Conservation (phyloP, 2,797 vertebrate genomes). For the Morelia viridis region DNA sequence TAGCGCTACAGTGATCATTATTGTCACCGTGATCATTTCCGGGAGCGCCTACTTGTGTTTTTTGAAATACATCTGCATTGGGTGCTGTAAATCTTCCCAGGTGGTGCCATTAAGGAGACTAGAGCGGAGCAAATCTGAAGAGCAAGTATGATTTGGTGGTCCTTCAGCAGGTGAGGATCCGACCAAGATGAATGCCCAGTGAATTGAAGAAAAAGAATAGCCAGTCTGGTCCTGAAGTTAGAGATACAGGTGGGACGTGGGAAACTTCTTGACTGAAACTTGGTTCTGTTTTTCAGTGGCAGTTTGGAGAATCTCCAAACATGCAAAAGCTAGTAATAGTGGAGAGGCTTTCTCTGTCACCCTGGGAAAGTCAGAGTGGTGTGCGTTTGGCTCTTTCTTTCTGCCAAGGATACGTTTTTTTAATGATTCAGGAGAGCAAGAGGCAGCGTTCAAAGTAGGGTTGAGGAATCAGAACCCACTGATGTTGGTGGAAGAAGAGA, state of each 20-base stretch:
- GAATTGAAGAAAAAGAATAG: not conserved
- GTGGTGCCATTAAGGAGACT: constrained; percentile 64
- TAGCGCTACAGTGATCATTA: constrained; percentile 72
- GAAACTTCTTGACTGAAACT: not conserved
- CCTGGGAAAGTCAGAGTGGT: not conserved
- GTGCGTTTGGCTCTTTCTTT: not conserved
- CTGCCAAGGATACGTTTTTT: not conserved
- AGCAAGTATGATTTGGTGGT: constrained; percentile 67
- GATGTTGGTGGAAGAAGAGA: not conserved
- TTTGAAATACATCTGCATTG: constrained; percentile 75
- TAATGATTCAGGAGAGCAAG: not conserved
- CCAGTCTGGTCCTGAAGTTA: not conserved
- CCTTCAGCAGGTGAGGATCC: not conserved
- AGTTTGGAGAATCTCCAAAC: not conserved
- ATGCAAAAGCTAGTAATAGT: not conserved
- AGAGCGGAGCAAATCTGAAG: constrained; percentile 70
- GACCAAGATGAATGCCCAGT: not conserved
- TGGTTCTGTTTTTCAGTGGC: not conserved
- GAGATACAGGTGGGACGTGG: not conserved
- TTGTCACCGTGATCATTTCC: constrained; percentile 64
- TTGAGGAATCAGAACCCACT: not conserved
- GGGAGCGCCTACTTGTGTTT: constrained; percentile 76
- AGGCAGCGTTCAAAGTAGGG: not conserved
- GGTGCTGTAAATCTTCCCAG: constrained; percentile 73
- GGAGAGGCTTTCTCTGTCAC: not conserved